A percentile compares a stretch with the other conserved stretches of the same genome.
These are phyloP conservation scores for Hirtodrosophila histrioides DNA, from an alignment of 2,888 invertebrate species.

Conservation along the genomic window DNA sequence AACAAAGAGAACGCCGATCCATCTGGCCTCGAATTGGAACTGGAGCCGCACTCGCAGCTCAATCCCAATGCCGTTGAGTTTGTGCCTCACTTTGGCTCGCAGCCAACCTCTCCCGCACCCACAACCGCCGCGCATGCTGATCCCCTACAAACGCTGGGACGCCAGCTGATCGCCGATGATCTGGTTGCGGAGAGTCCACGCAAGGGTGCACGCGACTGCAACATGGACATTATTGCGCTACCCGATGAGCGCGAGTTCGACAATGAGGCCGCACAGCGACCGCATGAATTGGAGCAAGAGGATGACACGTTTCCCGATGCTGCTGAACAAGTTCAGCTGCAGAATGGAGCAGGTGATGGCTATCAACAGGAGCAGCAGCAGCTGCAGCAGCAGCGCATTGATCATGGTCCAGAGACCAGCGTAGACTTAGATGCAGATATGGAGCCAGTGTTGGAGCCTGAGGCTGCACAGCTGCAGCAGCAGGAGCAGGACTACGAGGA, in stretches of 20 bases:
- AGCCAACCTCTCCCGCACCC: constrained; percentile 86
- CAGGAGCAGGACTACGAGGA: constrained; percentile 36
- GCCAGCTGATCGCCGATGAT: constrained; percentile 74
- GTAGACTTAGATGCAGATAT: constrained; percentile 67
- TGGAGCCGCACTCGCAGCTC: constrained; percentile 89
- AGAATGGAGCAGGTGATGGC: constrained; percentile 43
- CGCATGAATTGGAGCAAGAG: constrained; percentile 80
- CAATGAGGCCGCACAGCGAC: constrained; percentile 81
- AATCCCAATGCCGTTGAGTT: constrained; percentile 95
- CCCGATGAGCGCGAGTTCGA: constrained; percentile 83
- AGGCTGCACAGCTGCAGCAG: neutral
- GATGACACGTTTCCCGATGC: constrained; percentile 57
- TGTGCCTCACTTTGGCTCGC: constrained; percentile 84
- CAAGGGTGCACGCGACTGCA: constrained; percentile 85
- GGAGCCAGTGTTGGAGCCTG: constrained; percentile 16
- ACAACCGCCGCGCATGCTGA: constrained; percentile 21
- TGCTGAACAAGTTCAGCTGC: constrained; percentile 34
- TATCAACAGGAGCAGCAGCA: constrained; percentile 8
- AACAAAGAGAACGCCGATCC: constrained; percentile 67
- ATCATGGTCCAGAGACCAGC: constrained; percentile 79
- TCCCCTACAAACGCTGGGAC: constrained; percentile 44
- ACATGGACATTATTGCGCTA: constrained; percentile 82
- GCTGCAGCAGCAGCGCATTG: constrained; percentile 41
- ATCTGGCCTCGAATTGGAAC: constrained; percentile 24
- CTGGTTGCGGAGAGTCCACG: constrained; percentile 90